Evolutionary conservation across 2,113 vertebrate species (phyloP), one percentile per base, ranked within the genome.

Genomic region (Alligator sinensis): DNA sequence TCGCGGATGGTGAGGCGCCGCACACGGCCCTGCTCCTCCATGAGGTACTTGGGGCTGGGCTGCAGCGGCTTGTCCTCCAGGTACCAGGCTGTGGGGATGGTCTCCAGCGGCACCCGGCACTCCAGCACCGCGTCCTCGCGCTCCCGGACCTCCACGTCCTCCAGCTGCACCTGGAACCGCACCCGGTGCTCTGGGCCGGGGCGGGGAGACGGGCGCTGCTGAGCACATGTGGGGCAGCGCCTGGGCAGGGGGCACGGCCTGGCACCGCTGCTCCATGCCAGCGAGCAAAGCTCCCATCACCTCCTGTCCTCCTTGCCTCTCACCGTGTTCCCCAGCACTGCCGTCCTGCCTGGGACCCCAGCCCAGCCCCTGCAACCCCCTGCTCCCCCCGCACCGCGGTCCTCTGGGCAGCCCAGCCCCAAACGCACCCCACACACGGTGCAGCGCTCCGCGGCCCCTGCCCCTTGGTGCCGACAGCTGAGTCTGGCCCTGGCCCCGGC

Each of bases 41-140:
- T 99, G 88, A 98, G 98, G 2, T 99, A 99, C 96, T 99, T 99
- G 96, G 98, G 98, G 88, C 99, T 99, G 92, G 99, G 99, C 95
- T 99, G 98, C 91, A 99, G 98, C 86, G 99, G 97, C 77, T 99
- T 98, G 95, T 99, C 99, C 97, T 99, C 99, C 58, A 99, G 98
- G 97, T 99, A 99, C 99, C 99, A 99, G 59, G 98, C 97, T 0
- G 99, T 99, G 77, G 98, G 98, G 75, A 99, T 99, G 38, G 98
- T 98, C 92, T 99, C 98, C 92, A 99, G 98, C 0, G 99, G 99
- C 34, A 99, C 99, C 96, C 99, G 99, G 94, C 99, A 99, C 96
- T 99, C 99, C 60, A 99, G 97, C 93, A 99, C 97, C 0, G 98
- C 99, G 5, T 99, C 98, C 87, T 99, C 99, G 9, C 97, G 95